Conservation (phyloP, 2,888 invertebrate species). For the Brenthis hecate region DNA sequence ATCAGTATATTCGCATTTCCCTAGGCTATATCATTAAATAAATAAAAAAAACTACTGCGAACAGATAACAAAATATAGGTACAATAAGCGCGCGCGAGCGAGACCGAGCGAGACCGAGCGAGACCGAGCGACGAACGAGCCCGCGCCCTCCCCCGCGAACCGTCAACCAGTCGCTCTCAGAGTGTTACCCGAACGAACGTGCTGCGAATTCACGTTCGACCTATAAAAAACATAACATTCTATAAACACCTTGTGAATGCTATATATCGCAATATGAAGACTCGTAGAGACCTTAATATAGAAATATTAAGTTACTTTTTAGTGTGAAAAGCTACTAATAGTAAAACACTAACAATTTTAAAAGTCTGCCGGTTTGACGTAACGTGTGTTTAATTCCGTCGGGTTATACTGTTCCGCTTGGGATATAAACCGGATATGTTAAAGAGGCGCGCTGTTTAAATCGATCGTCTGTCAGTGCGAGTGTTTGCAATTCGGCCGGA, state of each 20-base stretch:
- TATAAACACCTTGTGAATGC: no score
- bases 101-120: slow-evolving; percentile 50
- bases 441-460: background rate
- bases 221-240: no score
- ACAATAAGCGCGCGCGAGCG: slow-evolving; percentile 39
- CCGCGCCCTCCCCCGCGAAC: slow-evolving; percentile 47
- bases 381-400: background rate
- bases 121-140: slow-evolving; percentile 43
- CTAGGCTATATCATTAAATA: background rate
- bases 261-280: no score
- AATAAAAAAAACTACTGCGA: no score
- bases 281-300: background rate
- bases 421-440: background rate
- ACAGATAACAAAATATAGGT: background rate
- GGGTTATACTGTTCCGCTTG: background rate
- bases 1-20: no score
- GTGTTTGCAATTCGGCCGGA: slow-evolving; percentile 5
- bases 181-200: slow-evolving; percentile 51
- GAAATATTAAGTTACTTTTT: background rate
- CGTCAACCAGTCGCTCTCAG: slow-evolving; percentile 49
- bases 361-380: background rate
- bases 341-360: background rate
- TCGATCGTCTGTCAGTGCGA: no score
- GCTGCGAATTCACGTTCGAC: slow-evolving; percentile 37
- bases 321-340: background rate